These are phyloP conservation scores for Macropis europaea DNA, from an alignment of 2,888 invertebrate species.

Conservation along the genomic window DNA sequence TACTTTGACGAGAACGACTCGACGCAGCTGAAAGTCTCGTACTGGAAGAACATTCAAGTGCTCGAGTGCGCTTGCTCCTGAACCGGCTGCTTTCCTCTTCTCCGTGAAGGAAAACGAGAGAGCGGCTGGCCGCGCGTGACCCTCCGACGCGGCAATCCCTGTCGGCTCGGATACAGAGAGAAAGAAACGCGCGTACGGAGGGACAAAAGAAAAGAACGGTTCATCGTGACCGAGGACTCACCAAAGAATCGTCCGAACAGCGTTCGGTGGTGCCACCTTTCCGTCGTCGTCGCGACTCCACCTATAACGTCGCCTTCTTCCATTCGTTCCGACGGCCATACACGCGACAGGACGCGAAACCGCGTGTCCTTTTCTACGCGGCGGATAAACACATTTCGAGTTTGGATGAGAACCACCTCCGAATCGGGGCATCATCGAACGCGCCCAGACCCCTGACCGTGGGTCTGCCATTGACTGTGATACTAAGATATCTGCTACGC, in stretches of 20 bases:
- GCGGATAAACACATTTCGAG: too few species aligned
- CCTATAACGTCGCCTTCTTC: neutral
- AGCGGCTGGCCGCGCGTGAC: neutral
- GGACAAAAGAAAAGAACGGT: conserved; percentile 16
- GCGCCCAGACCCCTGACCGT: conserved; percentile 26
- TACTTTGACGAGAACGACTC: conserved; percentile 84
- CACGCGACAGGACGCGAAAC: too few species aligned
- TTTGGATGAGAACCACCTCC: too few species aligned
- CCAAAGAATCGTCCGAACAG: conserved; percentile 66
- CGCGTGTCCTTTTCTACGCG: too few species aligned
- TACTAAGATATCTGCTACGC: conserved; percentile 66
- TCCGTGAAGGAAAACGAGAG: neutral
- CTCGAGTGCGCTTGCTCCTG: conserved; percentile 87
- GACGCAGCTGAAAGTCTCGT: conserved; percentile 84
- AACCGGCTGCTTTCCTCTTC: conserved; percentile 6
- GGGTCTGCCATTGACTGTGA: conserved; percentile 64
- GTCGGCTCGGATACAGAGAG: neutral
- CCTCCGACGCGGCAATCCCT: too few species aligned
- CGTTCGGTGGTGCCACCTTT: conserved; percentile 43
- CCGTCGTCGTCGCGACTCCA: conserved; percentile 1
- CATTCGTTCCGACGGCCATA: too few species aligned
- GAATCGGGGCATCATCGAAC: conserved; percentile 46
- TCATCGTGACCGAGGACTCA: conserved; percentile 55
- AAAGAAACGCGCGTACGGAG: neutral
- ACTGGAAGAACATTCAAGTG: conserved; percentile 87